A percentile compares a stretch with the other conserved stretches of the same genome.
These are phyloP conservation scores for Sciurus niger DNA, from an alignment of 2,113 vertebrate species.

Conservation along the genomic window DNA sequence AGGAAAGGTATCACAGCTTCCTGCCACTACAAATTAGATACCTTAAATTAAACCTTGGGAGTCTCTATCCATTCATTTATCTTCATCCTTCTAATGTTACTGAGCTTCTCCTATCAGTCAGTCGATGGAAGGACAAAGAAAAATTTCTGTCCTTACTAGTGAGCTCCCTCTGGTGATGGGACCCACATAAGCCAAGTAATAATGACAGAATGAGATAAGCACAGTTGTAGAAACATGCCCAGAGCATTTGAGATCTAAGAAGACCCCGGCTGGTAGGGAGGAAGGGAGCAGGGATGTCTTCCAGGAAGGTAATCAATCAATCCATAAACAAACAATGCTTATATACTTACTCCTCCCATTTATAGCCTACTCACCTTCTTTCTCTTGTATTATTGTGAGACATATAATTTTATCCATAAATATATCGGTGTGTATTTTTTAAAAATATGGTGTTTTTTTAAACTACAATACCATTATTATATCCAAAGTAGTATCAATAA, in stretches of 20 bases:
- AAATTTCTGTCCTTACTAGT: conserved; percentile 52
- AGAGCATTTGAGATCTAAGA: background rate
- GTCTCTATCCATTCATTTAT: background rate
- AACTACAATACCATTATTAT: background rate
- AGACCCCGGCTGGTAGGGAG: background rate
- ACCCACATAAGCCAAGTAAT: background rate
- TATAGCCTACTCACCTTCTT: background rate
- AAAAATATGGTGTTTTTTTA: background rate
- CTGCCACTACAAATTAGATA: background rate
- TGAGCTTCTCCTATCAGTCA: background rate
- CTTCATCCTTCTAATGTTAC: background rate
- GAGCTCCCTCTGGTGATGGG: conserved; percentile 57
- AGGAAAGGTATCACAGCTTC: background rate
- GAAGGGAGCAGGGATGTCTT: background rate
- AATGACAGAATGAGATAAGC: background rate
- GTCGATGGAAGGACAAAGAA: conserved; percentile 1
- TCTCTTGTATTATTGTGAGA: conserved; percentile 1
- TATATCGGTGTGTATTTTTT: background rate
- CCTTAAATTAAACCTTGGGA: background rate
- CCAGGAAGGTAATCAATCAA: background rate
- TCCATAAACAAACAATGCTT: background rate
- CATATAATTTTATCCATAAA: background rate
- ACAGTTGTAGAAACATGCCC: background rate
- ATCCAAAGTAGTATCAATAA: conserved; percentile 30
- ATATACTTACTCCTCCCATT: background rate